Percentiles rank a stretch among this genome's conserved stretches.
Conservation (phyloP, 1,140 invertebrate species). For the Brachionus paranguensis region DNA sequence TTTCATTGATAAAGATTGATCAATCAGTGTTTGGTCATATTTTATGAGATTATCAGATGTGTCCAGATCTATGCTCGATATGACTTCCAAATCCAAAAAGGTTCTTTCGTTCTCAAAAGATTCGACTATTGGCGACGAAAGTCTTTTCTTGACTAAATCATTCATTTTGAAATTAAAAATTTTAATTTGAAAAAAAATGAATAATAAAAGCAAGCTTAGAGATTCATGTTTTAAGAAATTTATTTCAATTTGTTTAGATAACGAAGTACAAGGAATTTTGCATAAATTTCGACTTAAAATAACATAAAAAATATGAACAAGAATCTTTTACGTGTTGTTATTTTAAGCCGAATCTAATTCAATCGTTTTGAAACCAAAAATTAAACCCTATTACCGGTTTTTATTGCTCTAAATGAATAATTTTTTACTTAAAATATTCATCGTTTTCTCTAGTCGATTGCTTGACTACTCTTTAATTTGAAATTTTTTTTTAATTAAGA, state of each 20-base stretch:
- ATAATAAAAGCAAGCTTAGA: conserved; percentile 15
- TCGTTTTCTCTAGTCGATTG: background rate
- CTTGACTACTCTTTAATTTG: background rate
- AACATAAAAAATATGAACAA: background rate
- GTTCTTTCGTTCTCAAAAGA: background rate
- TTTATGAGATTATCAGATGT: background rate
- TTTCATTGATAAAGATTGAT: background rate
- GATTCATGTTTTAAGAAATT: background rate
- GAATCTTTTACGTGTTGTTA: background rate
- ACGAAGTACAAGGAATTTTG: background rate
- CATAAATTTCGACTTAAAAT: background rate
- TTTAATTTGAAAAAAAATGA: background rate
- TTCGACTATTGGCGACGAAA: background rate
- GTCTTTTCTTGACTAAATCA: conserved; percentile 12
- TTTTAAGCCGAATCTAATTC: background rate
- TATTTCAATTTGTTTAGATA: background rate
- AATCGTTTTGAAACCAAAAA: background rate
- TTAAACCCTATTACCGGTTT: background rate
- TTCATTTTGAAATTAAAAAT: conserved; percentile 11
- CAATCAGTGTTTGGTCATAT: background rate
- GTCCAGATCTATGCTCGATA: background rate
- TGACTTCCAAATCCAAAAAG: background rate
- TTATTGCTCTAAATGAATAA: background rate
- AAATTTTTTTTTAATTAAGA: background rate
- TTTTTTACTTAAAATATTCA: background rate